phyloP scores from a whole-genome alignment of 2,888 invertebrate genomes.

The Xestia ashworthii region DNA sequence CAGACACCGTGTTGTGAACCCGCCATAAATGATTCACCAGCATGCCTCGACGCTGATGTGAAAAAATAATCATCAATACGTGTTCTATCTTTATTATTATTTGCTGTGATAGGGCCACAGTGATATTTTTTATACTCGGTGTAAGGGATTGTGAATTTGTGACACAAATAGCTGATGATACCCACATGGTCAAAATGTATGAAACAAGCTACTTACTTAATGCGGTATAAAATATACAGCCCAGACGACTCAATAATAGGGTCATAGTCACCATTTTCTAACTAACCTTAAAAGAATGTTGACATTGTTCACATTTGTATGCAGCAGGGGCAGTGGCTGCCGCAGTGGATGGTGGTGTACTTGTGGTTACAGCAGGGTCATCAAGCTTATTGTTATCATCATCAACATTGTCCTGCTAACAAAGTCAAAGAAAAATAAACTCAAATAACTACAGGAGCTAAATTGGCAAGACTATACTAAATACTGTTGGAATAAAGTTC shows the following conservation, averaged over 20 bases:
- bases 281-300: slow-evolving; percentile 77
- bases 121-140: neutral
- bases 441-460: neutral
- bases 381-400: neutral
- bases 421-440: neutral
- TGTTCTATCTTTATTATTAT: neutral
- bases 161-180: neutral
- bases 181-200: neutral
- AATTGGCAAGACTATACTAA: no score
- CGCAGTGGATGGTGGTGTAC: slow-evolving; percentile 10
- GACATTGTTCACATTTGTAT: slow-evolving; percentile 78
- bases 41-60: slow-evolving; percentile 94
- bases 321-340: slow-evolving; percentile 37
- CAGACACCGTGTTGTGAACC: slow-evolving; percentile 93
- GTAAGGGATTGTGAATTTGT: neutral
- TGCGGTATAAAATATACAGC: neutral
- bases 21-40: slow-evolving; percentile 96
- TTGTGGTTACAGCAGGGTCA: slow-evolving; percentile 19
- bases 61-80: neutral
- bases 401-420: slow-evolving; percentile 34
- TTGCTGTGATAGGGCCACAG: neutral
- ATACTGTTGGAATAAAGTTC: no score
- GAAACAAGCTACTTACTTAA: neutral
- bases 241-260: neutral
- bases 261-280: neutral